These are phyloP conservation scores for Corydoras sp. DNA, from an alignment of 2,113 vertebrate genomes.

Conservation along the genomic window DNA sequence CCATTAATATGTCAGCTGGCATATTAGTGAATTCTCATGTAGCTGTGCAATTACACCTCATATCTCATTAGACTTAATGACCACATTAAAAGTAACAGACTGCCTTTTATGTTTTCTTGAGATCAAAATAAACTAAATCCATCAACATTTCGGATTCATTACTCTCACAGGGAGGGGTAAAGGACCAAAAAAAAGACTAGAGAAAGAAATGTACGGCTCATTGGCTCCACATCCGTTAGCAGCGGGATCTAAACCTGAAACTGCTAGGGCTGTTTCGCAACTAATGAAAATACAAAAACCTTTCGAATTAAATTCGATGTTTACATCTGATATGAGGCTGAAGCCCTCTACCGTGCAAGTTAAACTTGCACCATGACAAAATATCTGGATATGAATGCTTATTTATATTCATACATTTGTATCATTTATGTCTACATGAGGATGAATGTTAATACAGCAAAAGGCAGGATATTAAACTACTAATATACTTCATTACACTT, in stretches of 20 bases:
- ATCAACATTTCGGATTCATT: conserved; percentile 29
- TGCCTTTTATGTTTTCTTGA: conserved; percentile 6
- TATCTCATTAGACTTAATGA: conserved; percentile 6
- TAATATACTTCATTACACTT: too few relatives aligned
- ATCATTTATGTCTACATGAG: too few relatives aligned
- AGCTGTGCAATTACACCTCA: neutral
- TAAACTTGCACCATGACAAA: too few relatives aligned
- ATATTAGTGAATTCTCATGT: neutral
- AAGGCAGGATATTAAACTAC: too few relatives aligned
- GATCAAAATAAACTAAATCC: conserved; percentile 33
- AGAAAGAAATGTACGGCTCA: conserved; percentile 36
- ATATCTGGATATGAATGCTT: too few relatives aligned
- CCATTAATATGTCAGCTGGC: neutral
- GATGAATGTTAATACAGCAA: too few relatives aligned
- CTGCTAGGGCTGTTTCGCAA: conserved; percentile 29
- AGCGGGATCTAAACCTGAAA: conserved; percentile 34
- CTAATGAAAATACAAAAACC: conserved; percentile 24
- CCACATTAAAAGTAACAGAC: conserved; percentile 12
- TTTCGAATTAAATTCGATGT: conserved; percentile 8
- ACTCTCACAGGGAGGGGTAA: conserved; percentile 40
- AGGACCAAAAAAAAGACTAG: conserved; percentile 1
- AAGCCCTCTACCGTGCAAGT: neutral
- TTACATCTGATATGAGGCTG: neutral
- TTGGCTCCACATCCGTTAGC: conserved; percentile 37
- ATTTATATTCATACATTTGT: too few relatives aligned